Base-by-base conservation (phyloP, 2,888 invertebrate genomes). In the Archaeoteleia sp. region DNA sequence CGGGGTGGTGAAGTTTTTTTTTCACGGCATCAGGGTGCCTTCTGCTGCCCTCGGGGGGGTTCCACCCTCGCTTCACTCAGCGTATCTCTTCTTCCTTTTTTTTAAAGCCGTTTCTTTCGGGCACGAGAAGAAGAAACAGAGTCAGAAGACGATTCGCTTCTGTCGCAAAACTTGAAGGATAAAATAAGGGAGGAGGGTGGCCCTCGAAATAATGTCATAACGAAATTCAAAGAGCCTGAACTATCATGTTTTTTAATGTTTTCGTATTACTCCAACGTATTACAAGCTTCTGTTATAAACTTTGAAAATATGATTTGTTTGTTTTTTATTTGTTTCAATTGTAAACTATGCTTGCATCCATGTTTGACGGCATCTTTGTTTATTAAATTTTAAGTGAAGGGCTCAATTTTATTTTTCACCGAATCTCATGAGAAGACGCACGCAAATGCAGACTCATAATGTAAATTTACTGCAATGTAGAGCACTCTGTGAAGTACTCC, bases 1-100 rank as follows among this genome's bases (percentile, higher is more conserved):
- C 76, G 79, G 79, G 76, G 79, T 78, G 71, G 74, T 74, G 78
- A 63, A 67, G 70, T 69, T 72, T 78, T 80, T 80, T 79, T 79
- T 75, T 74, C 75, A 63, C 74, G 66, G 72, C 73, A 27, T 43
- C 25, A 57, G 70, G 68, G 58, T 74, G 72, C 74, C 73, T 66
- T 65, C 60, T 60, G 69, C 68, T 62, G 58, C 61, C 71, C 66
- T 63, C 43, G n/a, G 66, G 74, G 67, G 78, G 74, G 75, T 72
- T 71, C 70, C 72, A 74, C 78, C 78, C 78, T 74, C 61, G 61
- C 65, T 42, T 61, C 39, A 65, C 60, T 60, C 70, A 40, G 42
- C 53, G 23, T 69, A 69, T 66, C 53, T 15, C n/a, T 14, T 32
- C 15, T 34, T 48, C n/a, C 29, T 13, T 42, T 49, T 29, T 37